Base-by-base conservation (phyloP, 2,888 invertebrate genomes). In the Conops quadrifasciatus region DNA sequence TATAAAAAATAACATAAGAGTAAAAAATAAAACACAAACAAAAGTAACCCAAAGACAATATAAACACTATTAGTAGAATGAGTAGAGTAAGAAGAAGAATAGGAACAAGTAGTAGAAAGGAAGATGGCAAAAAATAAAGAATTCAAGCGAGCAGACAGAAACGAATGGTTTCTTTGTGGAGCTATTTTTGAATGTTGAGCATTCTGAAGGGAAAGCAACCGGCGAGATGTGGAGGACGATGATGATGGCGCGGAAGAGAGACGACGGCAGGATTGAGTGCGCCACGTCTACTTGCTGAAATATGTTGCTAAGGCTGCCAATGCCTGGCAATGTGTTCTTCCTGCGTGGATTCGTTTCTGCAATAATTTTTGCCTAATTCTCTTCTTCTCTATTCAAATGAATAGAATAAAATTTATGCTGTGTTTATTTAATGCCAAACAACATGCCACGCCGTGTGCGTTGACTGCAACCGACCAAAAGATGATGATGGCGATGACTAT, bases 381-480 rank as follows among this genome's bases (percentile, higher is more conserved):
- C n/a, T n/a, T n/a, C 68, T 71, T 72, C 65, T 68, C 63, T 28
- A 70, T 75, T 75, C 72, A n/a, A n/a, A n/a, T n/a, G n/a, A n/a
- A n/a, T n/a, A n/a, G 73, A 75, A 73, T 76, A 67, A 68, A 78
- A 81, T 80, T 82, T 74, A 80, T 82, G 81, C 76, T 78, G 77
- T 73, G 58, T 60, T 68, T 79, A 76, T 78, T 79, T 78, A 77
- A 76, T 77, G 77, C 72, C 47, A 45, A 26, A 56, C 26, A 9
- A 69, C 49, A 64, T 49, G 47, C 11, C 5, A 60, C 26, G 21
- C 62, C 30, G 24, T n/a, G 19, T 56, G 56, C 62, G 49, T 13
- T 9, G 19, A 53, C 19, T 1, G 49, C 49, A 53, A 24, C 4
- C 2, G 53, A 15, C 16, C 15, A 70, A 71, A 69, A 28, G 26